Base-by-base conservation (phyloP, 2,113 vertebrate genomes). In the Brachyhypopomus gauderio region DNA sequence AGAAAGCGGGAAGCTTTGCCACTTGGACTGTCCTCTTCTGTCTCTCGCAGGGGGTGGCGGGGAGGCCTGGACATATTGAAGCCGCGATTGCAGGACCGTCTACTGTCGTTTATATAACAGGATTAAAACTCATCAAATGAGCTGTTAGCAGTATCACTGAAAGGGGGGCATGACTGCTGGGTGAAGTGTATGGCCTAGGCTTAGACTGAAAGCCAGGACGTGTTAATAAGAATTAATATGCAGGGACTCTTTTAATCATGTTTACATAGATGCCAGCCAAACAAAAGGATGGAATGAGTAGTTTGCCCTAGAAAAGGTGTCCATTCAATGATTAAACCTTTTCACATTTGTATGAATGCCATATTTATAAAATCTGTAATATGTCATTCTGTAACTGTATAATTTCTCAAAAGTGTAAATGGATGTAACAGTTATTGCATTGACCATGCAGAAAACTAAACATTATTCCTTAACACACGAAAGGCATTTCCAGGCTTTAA, bases 1-100 rank as follows among this genome's bases (percentile, higher is more conserved):
- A 79, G 74, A 84, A 86, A 85, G 85, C 77, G 83, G 83, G 85
- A 85, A 83, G 83, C 79, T 75, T 80, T 63, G 80, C 70, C 58
- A 71, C 36, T 75, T 80, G 77, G 80, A 85, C 80, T 77, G 70
- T 78, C 63, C 77, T 74, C 56, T 64, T 60, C 59, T 82, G 74
- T 71, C 60, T 78, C 72, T 76, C 72, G 25, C 83, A 70, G 83
- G 70, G 74, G 78, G 80, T 71, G 80, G 30, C 66, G 62, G 63
- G 69, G 25, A 38, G 56, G 66, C 72, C 72, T 20, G 67, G 78
- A 64, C 74, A 75, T 73, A 52, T 82, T 72, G 70, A 73, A 72
- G 58, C 62, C 23, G 62, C n/a, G 9, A 52, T 71, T 80, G 78
- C 60, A 73, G 56, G 16, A 76, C 73, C 76, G 80, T 82, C 48